phyloP scores from a whole-genome alignment of 2,888 invertebrate species.

The Diabrotica balteata region DNA sequence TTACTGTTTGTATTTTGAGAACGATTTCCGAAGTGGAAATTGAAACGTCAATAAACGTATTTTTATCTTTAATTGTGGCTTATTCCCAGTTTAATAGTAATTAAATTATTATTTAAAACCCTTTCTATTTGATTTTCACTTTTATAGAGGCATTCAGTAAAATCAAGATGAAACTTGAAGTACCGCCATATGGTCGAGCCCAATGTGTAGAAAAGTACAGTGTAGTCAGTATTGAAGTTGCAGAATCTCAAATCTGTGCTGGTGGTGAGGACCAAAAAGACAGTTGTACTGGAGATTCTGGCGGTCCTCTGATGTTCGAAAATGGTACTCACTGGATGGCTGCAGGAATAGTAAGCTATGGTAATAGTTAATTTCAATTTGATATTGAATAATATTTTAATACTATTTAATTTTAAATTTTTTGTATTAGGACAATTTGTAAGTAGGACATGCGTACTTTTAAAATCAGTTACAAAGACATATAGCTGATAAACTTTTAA shows the following conservation, averaged over 20 bases:
- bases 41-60: too few relatives aligned
- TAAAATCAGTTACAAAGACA: too few relatives aligned
- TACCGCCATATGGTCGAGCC: slow-evolving; percentile 65
- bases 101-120: too few relatives aligned
- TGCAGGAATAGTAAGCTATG: slow-evolving; percentile 74
- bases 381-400: not conserved
- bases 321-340: slow-evolving; percentile 56
- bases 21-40: too few relatives aligned
- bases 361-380: slow-evolving; percentile 56
- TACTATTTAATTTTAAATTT: too few relatives aligned
- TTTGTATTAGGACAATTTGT: too few relatives aligned
- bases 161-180: slow-evolving; percentile 70
- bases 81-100: too few relatives aligned
- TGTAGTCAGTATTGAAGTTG: slow-evolving; percentile 61
- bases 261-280: slow-evolving; percentile 75
- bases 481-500: too few relatives aligned
- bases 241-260: slow-evolving; percentile 72
- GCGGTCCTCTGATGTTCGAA: slow-evolving; percentile 75
- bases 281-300: slow-evolving; percentile 81
- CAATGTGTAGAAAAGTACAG: slow-evolving; percentile 65
- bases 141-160: slow-evolving; percentile 47
- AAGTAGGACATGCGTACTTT: too few relatives aligned
- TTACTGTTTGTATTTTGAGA: too few relatives aligned
- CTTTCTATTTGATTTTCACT: too few relatives aligned
- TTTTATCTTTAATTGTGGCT: too few relatives aligned